Evolutionary conservation across 2,797 vertebrate genomes (phyloP).

Genomic region (Sebastolobus altivelis): DNA sequence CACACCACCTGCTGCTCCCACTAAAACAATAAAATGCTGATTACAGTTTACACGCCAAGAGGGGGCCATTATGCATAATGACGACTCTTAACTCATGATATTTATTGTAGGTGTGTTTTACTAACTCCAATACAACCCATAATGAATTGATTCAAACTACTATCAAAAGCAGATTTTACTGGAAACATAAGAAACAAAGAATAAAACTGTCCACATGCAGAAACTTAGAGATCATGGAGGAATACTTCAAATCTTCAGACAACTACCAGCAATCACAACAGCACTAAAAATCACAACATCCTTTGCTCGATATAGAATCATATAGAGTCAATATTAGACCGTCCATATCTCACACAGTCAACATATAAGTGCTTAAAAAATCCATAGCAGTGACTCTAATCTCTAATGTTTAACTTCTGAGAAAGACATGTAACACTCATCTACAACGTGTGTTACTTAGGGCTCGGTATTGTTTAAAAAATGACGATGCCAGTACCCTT

Average conservation of each 20-base stretch:
- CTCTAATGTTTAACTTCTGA: background rate
- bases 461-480: too few relatives aligned
- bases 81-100: background rate
- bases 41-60: background rate
- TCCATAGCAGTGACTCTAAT: background rate
- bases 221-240: background rate
- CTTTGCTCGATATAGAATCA: background rate
- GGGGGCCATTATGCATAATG: background rate
- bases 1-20: background rate
- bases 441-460: background rate
- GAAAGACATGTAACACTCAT: background rate
- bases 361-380: background rate
- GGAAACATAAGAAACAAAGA: background rate
- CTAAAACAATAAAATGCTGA: background rate
- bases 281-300: background rate
- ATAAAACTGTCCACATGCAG: background rate
- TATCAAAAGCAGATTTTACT: background rate
- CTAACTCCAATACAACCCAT: background rate
- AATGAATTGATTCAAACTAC: background rate
- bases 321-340: constrained; percentile 10
- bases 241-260: background rate
- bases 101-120: background rate
- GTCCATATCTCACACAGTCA: background rate
- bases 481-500: too few relatives aligned
- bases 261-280: background rate